Evolutionary conservation across 2,113 vertebrate genomes (phyloP).

Genomic region (Triplophysa dalaica): DNA sequence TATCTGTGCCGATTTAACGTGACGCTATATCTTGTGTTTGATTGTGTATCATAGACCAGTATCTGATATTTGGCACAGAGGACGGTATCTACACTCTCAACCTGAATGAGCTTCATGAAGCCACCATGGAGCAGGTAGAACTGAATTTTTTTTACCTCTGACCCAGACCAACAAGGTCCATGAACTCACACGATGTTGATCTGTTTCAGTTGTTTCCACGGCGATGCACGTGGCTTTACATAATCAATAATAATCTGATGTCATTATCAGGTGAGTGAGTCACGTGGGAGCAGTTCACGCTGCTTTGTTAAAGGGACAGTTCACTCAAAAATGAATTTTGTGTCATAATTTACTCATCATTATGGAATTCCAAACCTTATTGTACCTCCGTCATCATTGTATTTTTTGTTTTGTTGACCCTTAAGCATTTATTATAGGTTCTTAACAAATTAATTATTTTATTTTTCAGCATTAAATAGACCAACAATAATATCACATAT

Average conservation of each 20-base stretch:
- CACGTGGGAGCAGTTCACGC: neutral
- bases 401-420: no score
- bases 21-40: neutral
- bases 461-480: no score
- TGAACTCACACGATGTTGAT: constrained; percentile 19
- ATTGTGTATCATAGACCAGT: constrained; percentile 77
- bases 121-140: constrained; percentile 97
- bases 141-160: neutral
- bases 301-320: neutral
- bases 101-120: constrained; percentile 95
- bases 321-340: no score
- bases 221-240: constrained; percentile 94
- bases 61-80: constrained; percentile 96
- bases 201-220: constrained; percentile 87
- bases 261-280: constrained; percentile 89
- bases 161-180: neutral
- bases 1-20: neutral
- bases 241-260: constrained; percentile 99
- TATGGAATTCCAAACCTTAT: no score
- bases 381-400: no score
- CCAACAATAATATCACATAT: no score
- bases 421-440: no score
- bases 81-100: constrained; percentile 98
- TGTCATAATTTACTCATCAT: neutral
- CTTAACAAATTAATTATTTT: no score